A percentile compares a stretch with the other conserved stretches of the same genome.
These are phyloP conservation scores for Propithecus perrieri DNA, from an alignment of 2,797 vertebrate species.

Conservation along the genomic window DNA sequence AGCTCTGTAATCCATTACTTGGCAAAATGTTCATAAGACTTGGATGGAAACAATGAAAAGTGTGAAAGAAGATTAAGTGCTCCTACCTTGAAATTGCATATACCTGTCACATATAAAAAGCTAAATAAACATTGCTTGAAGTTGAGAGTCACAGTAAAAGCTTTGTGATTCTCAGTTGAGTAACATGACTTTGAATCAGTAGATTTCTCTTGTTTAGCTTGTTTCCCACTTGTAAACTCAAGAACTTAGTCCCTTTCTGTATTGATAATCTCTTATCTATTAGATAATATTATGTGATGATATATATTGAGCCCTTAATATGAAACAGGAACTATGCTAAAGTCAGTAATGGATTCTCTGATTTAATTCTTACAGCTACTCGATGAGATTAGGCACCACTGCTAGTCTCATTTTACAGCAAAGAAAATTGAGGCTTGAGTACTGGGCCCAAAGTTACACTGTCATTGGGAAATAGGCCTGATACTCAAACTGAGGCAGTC, in stretches of 20 bases:
- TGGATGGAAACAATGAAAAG: not conserved
- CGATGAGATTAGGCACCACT: not conserved
- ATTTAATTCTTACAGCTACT: not conserved
- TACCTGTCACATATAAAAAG: not conserved
- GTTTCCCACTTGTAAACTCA: not conserved
- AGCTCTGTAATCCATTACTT: not conserved
- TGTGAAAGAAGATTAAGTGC: not conserved
- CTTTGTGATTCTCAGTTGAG: not conserved
- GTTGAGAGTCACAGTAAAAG: not conserved
- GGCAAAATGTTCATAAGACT: not conserved
- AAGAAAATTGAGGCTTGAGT: not conserved
- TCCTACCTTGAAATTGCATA: not conserved
- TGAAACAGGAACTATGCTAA: not conserved
- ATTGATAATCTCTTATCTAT: not conserved
- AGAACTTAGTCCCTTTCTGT: not conserved
- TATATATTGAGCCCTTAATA: not conserved
- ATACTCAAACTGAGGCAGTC: not conserved
- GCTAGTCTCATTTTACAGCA: not conserved
- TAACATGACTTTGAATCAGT: not conserved
- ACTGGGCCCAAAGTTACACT: not conserved
- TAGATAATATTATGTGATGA: not conserved
- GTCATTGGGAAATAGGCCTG: not conserved
- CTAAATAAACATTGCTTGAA: not conserved
- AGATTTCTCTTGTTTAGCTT: not conserved
- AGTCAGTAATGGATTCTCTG: not conserved